These are phyloP conservation scores for Drosophila fulvimacula DNA, from an alignment of 2,888 invertebrate species.

Conservation along the genomic window DNA sequence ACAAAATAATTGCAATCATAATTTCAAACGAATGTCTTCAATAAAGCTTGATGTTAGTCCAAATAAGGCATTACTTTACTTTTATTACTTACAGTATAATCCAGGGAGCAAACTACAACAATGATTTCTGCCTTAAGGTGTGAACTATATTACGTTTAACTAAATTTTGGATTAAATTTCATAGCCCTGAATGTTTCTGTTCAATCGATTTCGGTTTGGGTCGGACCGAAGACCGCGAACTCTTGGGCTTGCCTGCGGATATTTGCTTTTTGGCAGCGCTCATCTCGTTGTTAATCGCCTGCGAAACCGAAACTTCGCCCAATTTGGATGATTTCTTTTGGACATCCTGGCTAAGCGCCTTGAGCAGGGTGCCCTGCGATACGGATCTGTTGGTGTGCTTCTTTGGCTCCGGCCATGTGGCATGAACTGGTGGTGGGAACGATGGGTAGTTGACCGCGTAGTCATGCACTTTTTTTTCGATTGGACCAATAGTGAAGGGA, in stretches of 20 bases:
- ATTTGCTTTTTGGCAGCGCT: constrained; percentile 37
- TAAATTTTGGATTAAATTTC: background rate
- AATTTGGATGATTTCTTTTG: constrained; percentile 17
- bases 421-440: background rate
- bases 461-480: background rate
- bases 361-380: constrained; percentile 34
- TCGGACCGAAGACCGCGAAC: background rate
- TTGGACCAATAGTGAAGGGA: constrained; percentile 56
- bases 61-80: too few relatives aligned
- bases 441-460: background rate
- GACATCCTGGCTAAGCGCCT: background rate
- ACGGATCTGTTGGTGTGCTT: constrained; percentile 36
- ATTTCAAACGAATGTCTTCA: background rate
- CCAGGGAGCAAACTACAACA: background rate
- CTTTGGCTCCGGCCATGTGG: constrained; percentile 26
- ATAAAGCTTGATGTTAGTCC: background rate
- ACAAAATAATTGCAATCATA: background rate
- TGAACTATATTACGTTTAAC: too few relatives aligned
- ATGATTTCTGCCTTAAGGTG: background rate
- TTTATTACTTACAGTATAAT: background rate
- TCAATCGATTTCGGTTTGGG: background rate
- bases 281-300: constrained; percentile 52
- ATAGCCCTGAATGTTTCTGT: background rate
- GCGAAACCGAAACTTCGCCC: constrained; percentile 50
- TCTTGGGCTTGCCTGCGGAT: constrained; percentile 1